Conservation (phyloP, 2,888 invertebrate species). For the Caenorhabditis macrosperma region DNA sequence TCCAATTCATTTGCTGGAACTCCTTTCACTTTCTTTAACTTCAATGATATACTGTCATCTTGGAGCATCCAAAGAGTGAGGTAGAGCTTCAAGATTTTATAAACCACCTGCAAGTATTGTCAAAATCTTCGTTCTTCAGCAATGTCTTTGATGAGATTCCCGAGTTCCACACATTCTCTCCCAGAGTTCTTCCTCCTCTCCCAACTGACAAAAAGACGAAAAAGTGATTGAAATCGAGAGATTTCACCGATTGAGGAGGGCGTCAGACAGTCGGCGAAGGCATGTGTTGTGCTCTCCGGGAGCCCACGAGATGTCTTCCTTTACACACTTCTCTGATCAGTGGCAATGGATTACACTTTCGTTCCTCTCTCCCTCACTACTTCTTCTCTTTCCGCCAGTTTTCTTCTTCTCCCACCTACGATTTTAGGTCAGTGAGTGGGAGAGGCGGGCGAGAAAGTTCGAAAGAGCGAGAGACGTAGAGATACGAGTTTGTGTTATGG, state of each 20-base stretch:
- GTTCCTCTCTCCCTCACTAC: neutral
- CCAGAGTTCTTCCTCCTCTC: neutral
- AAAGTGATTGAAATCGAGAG: neutral
- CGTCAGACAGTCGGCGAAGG: neutral
- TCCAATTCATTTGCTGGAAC: no score
- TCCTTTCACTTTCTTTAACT: no score
- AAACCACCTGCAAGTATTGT: no score
- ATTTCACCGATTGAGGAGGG: neutral
- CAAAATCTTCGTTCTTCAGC: no score
- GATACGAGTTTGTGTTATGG: neutral
- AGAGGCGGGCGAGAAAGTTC: neutral
- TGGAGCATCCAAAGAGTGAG: no score
- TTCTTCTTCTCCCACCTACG: neutral
- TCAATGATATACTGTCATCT: no score
- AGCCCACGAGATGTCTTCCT: neutral
- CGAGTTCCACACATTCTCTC: neutral
- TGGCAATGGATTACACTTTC: no score
- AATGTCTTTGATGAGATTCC: no score
- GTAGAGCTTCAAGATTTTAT: no score
- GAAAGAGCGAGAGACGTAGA: neutral
- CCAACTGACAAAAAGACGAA: neutral
- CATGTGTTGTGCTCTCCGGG: neutral
- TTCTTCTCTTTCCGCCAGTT: neutral
- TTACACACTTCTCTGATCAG: neutral
- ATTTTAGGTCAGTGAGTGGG: slow-evolving; percentile 6